Percentiles rank a stretch among this genome's conserved stretches.
Conservation (phyloP, 2,888 invertebrate genomes). For the Pyrocoelia pectoralis region DNA sequence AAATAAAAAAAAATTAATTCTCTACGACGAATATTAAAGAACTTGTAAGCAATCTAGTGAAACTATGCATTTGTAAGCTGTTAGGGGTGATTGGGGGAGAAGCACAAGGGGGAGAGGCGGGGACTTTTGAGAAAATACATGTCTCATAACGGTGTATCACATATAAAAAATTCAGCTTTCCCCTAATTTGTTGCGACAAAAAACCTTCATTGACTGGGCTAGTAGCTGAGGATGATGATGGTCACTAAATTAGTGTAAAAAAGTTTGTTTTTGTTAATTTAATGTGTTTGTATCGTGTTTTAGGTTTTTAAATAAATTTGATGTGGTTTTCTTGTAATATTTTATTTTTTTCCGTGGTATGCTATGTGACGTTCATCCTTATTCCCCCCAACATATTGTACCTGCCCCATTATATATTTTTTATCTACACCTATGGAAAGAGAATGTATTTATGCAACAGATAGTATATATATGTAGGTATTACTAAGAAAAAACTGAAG, state of each 20-base stretch:
- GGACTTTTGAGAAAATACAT: too few species aligned
- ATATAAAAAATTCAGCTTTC: too few species aligned
- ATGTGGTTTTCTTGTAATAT: conserved; percentile 2
- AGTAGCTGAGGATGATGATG: not conserved
- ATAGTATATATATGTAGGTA: not conserved
- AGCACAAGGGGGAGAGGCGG: too few species aligned
- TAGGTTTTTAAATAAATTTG: not conserved
- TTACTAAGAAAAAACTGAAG: not conserved
- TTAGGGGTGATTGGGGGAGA: too few species aligned
- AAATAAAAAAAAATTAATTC: too few species aligned
- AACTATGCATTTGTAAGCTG: too few species aligned
- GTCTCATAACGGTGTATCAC: too few species aligned
- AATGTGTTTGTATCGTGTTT: conserved; percentile 3
- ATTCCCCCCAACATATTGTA: conserved; percentile 2
- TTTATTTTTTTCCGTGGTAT: not conserved
- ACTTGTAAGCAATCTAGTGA: too few species aligned
- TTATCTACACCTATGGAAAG: not conserved
- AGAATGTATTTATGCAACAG: not conserved
- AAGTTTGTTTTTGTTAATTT: conserved; percentile 6
- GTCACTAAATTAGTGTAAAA: conserved; percentile 8
- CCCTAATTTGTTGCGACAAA: too few species aligned
- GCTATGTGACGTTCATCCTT: not conserved
- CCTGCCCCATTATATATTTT: not conserved
- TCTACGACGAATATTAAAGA: too few species aligned
- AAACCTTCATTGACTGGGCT: too few species aligned